Evolutionary conservation across 2,113 vertebrate species (phyloP).

Genomic region (Scortum barcoo): DNA sequence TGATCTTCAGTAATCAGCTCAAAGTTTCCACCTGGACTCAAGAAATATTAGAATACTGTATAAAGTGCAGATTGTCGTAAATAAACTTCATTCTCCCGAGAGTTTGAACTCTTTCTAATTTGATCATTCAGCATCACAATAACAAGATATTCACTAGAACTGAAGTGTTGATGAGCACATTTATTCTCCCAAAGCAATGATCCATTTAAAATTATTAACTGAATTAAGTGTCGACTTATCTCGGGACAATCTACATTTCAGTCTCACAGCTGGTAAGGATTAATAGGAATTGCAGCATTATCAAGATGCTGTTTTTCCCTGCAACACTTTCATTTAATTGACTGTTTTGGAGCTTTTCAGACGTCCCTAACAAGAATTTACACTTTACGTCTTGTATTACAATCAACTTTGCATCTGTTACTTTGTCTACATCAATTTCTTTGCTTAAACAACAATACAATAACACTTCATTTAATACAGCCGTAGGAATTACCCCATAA

Average conservation of each 20-base stretch:
- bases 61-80: not conserved
- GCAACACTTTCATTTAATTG: no score
- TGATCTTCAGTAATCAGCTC: not conserved
- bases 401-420: not conserved
- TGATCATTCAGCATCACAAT: not conserved
- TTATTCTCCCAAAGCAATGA: not conserved
- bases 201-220: no score
- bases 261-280: no score
- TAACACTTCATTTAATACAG: not conserved
- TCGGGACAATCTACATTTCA: no score
- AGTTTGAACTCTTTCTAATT: not conserved
- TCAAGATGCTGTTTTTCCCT: no score
- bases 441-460: not conserved
- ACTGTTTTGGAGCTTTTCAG: no score
- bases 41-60: not conserved
- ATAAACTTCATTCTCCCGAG: not conserved
- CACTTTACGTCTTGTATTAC: not conserved
- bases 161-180: not conserved
- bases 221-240: not conserved
- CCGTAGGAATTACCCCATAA: not conserved
- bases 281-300: no score
- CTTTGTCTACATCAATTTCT: not conserved
- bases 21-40: not conserved
- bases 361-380: not conserved
- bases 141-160: not conserved